Evolutionary conservation across 2,888 invertebrate genomes (phyloP).

Genomic region (Julus scandinavius): DNA sequence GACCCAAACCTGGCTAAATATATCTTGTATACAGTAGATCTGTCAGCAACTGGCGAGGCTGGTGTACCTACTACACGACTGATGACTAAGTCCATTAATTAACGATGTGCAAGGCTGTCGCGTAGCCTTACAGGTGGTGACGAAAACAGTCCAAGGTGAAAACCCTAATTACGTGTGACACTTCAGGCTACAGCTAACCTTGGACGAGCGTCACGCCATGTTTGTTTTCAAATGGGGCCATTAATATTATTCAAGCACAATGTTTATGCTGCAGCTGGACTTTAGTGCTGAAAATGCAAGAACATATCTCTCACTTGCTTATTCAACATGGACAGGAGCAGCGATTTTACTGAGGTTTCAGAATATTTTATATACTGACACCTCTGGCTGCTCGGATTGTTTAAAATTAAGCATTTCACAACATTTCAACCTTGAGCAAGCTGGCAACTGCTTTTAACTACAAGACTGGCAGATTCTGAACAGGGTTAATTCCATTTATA

Average conservation of each 20-base stretch:
- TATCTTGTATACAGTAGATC: neutral
- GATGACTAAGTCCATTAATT: slow-evolving; percentile 18
- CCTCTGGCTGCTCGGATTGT: neutral
- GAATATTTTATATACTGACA: neutral
- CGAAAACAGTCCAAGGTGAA: slow-evolving; percentile 30
- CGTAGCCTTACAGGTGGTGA: slow-evolving; percentile 25
- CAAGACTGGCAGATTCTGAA: neutral
- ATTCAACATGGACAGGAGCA: neutral
- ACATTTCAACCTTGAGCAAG: neutral
- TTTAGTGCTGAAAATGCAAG: neutral
- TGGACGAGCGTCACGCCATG: neutral
- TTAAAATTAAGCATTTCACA: neutral
- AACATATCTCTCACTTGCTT: neutral
- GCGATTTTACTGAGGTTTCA: neutral
- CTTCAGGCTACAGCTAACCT: neutral
- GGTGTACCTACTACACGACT: neutral
- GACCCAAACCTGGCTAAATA: neutral
- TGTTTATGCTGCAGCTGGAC: neutral
- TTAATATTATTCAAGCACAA: neutral
- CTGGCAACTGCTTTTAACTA: neutral
- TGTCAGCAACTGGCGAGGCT: neutral
- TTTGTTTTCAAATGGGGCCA: neutral
- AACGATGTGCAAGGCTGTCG: slow-evolving; percentile 1
- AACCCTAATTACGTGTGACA: neutral
- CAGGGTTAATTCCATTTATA: neutral